Base-by-base conservation (phyloP, 92 coral and sea anemone genomes). In the Montipora capitata region DNA sequence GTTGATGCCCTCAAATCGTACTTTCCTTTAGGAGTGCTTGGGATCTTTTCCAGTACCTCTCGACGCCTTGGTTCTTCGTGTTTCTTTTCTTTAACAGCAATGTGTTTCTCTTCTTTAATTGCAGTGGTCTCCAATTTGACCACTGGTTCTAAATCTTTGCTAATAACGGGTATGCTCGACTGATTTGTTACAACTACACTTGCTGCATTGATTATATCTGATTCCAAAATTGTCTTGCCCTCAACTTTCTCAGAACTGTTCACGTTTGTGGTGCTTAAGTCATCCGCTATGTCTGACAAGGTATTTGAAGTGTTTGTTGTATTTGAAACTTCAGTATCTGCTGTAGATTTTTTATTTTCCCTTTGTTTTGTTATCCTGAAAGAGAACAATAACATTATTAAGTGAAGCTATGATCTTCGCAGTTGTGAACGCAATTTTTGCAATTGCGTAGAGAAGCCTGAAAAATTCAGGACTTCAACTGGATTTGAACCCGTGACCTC, bases 1-100 rank as follows among this genome's bases (percentile, higher is more conserved):
- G 87, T 83, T 0, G 87, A 83, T 43, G 87, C 59, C 78, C 87
- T 18, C 80, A 83, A 27, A 18, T 58, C 78, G 17, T 83, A 83
- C 48, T 72, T 72, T 10, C 87, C 87, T 44, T 83, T 83, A 0
- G 87, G 72, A 4, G 79, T 42, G 38, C 15, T 13, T 3, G 87
- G 71, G 10, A 59, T 59, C 43, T 40, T 82, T 56, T 41, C 79
- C 0, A 64, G 71, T 1, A 11, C 35, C 42, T 83, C 79, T 1
- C 72, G 80, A 42, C 57, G 20, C 3, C 4, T 45, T 1, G 41
- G 59, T 15, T 56, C 44, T 5, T 83, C 71, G 3, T 5, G 42
- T 8, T 42, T 83, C 16, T 27, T 69, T 35, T 83, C 87, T 72
- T 83, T 44, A 2, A 2, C 8, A 5, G 13, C 17, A 44, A 0